Conservation (phyloP, 2,888 invertebrate genomes). For the Cephalotes varians region DNA sequence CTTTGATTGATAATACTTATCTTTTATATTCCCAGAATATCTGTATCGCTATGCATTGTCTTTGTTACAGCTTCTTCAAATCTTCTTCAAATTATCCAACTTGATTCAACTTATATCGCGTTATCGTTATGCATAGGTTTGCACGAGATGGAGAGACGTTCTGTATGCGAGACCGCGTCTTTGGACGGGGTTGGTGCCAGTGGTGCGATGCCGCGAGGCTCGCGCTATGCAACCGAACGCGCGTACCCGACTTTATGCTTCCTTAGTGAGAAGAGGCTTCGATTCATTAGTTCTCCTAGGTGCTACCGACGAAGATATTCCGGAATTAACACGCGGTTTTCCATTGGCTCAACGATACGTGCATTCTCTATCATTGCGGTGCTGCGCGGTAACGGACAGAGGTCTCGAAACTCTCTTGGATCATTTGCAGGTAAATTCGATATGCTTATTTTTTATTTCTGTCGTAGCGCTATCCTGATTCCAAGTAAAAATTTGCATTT, state of each 20-base stretch:
- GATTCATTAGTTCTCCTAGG: slow-evolving; percentile 94
- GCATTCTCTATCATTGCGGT: slow-evolving; percentile 94
- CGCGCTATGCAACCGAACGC: slow-evolving; percentile 88
- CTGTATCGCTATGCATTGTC: not conserved
- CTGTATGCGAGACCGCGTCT: slow-evolving; percentile 95
- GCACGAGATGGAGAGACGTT: slow-evolving; percentile 95
- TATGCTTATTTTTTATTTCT: not conserved
- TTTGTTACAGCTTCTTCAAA: not conserved
- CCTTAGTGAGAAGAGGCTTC: slow-evolving; percentile 94
- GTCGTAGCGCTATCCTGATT: not conserved
- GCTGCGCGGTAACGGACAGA: slow-evolving; percentile 96
- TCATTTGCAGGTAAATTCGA: slow-evolving; percentile 91
- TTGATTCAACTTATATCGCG: not conserved
- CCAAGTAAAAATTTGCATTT: not conserved
- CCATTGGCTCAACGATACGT: slow-evolving; percentile 94
- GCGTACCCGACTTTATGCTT: slow-evolving; percentile 91
- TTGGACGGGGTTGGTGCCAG: slow-evolving; percentile 95
- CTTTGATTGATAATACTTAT: no score
- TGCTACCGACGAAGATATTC: slow-evolving; percentile 95
- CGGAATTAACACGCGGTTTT: slow-evolving; percentile 95
- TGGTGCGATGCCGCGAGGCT: slow-evolving; percentile 94
- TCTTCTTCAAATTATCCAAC: not conserved
- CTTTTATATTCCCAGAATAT: not conserved
- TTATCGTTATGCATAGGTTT: slow-evolving; percentile 87
- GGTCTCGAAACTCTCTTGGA: slow-evolving; percentile 95